A percentile compares a stretch with the other conserved stretches of the same genome.
phyloP scores from a whole-genome alignment of 2,113 vertebrate species.

The Empidonax traillii region DNA sequence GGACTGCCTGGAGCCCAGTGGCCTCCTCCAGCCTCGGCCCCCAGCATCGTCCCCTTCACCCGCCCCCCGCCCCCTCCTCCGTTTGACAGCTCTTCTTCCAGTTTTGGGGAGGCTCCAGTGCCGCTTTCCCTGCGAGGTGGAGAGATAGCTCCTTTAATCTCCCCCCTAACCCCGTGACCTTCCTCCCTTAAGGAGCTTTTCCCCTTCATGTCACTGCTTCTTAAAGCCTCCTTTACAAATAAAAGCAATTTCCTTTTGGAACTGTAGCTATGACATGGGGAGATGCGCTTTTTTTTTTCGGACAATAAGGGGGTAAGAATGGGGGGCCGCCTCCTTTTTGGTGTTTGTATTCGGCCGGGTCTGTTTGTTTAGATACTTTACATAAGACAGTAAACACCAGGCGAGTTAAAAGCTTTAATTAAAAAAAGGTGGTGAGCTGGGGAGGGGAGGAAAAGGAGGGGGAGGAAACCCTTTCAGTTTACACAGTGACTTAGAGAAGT shows the following conservation, averaged over 20 bases:
- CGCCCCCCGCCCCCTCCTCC: background rate
- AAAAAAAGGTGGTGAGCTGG: conserved; percentile 28
- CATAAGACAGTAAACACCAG: background rate
- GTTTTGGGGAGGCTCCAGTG: background rate
- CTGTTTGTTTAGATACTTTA: conserved; percentile 60
- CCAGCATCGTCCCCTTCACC: background rate
- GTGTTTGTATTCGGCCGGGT: conserved; percentile 2
- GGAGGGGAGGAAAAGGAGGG: background rate
- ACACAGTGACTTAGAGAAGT: background rate
- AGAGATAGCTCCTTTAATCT: conserved; percentile 62
- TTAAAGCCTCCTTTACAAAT: conserved; percentile 67
- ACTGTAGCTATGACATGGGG: conserved; percentile 61
- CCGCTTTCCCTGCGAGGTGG: conserved; percentile 6
- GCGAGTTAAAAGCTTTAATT: conserved; percentile 39
- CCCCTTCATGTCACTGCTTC: conserved; percentile 67
- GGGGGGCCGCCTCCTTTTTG: background rate
- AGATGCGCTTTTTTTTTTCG: background rate
- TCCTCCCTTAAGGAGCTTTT: conserved; percentile 67
- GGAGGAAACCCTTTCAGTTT: background rate
- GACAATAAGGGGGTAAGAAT: conserved; percentile 43
- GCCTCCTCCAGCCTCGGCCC: background rate
- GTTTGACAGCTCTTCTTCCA: background rate
- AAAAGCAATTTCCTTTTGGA: conserved; percentile 73
- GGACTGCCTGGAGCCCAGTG: background rate
- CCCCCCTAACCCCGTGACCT: conserved; percentile 67